These are phyloP conservation scores for Chaetogeoica ovagalla DNA, from an alignment of 2,888 invertebrate species.

Conservation along the genomic window DNA sequence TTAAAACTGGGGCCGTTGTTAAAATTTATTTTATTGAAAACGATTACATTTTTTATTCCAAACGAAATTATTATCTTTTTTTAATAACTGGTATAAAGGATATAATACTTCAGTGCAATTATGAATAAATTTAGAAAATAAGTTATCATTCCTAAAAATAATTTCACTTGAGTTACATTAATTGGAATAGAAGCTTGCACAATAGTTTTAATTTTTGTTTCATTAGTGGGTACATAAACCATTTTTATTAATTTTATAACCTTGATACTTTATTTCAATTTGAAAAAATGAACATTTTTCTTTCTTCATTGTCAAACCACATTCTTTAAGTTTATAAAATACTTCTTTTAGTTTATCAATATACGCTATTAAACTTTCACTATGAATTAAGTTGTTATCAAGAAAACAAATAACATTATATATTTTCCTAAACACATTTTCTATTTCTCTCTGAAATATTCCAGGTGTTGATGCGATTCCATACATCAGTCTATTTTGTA, in stretches of 20 bases:
- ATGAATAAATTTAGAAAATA: too few species aligned
- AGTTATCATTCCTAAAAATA: too few species aligned
- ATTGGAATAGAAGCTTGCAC: too few species aligned
- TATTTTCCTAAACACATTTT: conserved; percentile 56
- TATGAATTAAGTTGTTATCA: conserved; percentile 57
- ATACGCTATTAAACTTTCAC: neutral
- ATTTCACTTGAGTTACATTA: too few species aligned
- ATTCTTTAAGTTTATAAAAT: conserved; percentile 12
- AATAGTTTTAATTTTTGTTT: conserved; percentile 49
- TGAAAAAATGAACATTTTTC: conserved; percentile 48
- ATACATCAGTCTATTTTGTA: conserved; percentile 58
- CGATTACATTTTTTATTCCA: too few species aligned
- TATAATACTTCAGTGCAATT: conserved; percentile 4
- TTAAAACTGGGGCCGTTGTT: too few species aligned
- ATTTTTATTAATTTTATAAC: conserved; percentile 54
- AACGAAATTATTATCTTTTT: too few species aligned
- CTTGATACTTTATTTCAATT: too few species aligned
- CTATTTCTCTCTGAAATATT: conserved; percentile 58
- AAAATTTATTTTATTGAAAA: conserved; percentile 4
- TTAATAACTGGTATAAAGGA: conserved; percentile 24
- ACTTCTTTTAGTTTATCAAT: conserved; percentile 25
- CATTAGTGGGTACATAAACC: conserved; percentile 52
- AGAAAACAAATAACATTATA: conserved; percentile 57
- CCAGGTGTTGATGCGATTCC: conserved; percentile 57
- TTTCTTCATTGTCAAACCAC: conserved; percentile 14